These are phyloP conservation scores for Varanus komodoensis DNA, from an alignment of 2,113 vertebrate genomes.

Conservation along the genomic window DNA sequence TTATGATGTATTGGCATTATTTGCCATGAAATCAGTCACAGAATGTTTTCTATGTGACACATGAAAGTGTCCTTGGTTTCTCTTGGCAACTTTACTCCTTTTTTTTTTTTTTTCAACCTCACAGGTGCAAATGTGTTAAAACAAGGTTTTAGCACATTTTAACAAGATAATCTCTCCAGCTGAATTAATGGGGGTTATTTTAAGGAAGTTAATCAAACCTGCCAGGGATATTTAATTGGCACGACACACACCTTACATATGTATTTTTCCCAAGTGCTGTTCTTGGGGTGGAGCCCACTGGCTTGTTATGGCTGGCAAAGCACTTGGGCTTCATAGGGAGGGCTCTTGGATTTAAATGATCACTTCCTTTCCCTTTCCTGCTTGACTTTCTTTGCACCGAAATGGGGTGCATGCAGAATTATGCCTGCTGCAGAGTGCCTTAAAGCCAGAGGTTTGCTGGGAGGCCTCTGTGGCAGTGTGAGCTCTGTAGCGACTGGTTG, in stretches of 20 bases:
- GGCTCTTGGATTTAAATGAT: not conserved
- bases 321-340: fast-evolving
- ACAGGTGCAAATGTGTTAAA: constrained; percentile 9
- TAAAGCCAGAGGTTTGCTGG: not conserved
- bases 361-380: not conserved
- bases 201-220: not conserved
- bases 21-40: not conserved
- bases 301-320: not conserved
- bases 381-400: not conserved
- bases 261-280: not conserved
- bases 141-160: not conserved
- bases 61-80: not conserved
- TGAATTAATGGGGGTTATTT: constrained; percentile 20
- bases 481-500: not conserved
- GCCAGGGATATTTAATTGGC: not conserved
- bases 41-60: not conserved
- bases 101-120: not conserved
- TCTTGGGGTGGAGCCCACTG: not conserved
- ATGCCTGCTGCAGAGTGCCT: not conserved
- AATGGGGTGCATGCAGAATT: not conserved
- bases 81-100: not conserved
- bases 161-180: not conserved
- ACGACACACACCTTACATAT: too few species aligned
- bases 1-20: not conserved
- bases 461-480: too few species aligned